phyloP scores from a whole-genome alignment of 1,140 invertebrate genomes.

The Drusus annulatus region DNA sequence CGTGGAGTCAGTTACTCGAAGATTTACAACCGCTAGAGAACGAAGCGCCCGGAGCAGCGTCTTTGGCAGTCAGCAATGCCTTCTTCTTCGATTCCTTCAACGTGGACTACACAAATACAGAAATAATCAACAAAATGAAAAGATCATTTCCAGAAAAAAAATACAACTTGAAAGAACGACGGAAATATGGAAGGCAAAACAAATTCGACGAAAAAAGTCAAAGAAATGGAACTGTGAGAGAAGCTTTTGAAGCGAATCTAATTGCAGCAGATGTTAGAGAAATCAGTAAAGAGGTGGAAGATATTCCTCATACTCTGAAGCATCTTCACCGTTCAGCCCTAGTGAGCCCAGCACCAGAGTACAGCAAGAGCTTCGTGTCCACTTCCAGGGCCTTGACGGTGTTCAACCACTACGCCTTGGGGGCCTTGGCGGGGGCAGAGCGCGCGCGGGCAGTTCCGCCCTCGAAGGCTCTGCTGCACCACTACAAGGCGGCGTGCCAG shows the following conservation, averaged over 20 bases:
- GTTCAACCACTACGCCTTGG: constrained; percentile 83
- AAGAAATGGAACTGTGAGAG: background rate
- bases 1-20: constrained; percentile 72
- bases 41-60: constrained; percentile 69
- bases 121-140: background rate
- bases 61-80: constrained; percentile 77
- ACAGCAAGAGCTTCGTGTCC: constrained; percentile 81
- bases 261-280: background rate
- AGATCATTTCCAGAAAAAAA: background rate
- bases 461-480: constrained; percentile 47
- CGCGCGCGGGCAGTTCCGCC: constrained; percentile 48
- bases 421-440: constrained; percentile 67
- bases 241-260: constrained; percentile 37
- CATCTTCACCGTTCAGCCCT: constrained; percentile 71
- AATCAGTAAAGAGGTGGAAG: constrained; percentile 43
- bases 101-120: constrained; percentile 19
- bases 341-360: constrained; percentile 76
- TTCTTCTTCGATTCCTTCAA: constrained; percentile 74
- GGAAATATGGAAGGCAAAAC: background rate
- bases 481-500: constrained; percentile 54
- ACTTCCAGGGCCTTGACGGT: constrained; percentile 78
- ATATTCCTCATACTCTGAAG: constrained; percentile 64
- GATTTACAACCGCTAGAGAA: constrained; percentile 64
- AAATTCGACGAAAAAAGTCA: background rate
- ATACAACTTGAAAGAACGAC: background rate